These are phyloP conservation scores for Phaethon lepturus DNA, from an alignment of 2,113 vertebrate species.

Conservation along the genomic window DNA sequence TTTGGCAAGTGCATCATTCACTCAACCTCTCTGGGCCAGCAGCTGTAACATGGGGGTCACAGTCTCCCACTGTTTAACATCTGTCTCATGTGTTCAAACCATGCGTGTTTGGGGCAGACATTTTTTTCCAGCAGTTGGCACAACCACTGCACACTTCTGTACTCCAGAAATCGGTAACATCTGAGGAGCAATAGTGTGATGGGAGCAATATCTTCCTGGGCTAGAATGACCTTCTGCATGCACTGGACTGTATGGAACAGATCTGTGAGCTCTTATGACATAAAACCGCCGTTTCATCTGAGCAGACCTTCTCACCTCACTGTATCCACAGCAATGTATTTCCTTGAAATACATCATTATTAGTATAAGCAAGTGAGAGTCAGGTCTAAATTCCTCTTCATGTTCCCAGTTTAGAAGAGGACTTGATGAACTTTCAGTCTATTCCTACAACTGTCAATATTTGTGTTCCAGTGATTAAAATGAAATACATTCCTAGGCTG, in stretches of 20 bases:
- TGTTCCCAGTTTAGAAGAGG: background rate
- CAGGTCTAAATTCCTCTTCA: background rate
- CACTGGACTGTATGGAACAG: background rate
- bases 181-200: background rate
- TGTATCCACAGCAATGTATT: background rate
- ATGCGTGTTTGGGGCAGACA: background rate
- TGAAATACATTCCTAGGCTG: background rate
- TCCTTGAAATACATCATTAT: background rate
- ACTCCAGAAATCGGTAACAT: background rate
- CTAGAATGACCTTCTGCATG: background rate
- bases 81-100: background rate
- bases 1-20: background rate
- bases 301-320: background rate
- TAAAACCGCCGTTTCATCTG: background rate
- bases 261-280: background rate
- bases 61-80: background rate
- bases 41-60: background rate
- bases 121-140: background rate
- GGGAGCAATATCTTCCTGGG: background rate
- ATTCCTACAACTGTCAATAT: background rate
- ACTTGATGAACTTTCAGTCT: background rate
- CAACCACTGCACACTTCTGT: background rate
- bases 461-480: background rate
- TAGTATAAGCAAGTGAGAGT: background rate
- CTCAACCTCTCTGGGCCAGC: background rate